Base-by-base conservation (phyloP, 2,888 invertebrate genomes). In the Eristalis pertinax region DNA sequence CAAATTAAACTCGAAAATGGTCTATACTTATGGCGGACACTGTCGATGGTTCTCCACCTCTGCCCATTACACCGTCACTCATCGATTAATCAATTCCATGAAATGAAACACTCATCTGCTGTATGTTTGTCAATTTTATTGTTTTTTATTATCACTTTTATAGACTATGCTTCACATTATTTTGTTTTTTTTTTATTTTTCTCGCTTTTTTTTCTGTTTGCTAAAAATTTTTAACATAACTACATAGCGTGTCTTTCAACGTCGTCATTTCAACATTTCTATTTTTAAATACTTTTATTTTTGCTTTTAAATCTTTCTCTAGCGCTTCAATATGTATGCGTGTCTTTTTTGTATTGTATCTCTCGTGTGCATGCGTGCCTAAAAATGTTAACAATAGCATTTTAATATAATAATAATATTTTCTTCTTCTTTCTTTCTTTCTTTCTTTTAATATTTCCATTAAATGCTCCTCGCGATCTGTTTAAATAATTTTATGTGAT, bases 141-240 rank as follows among this genome's bases (percentile, higher is more conserved):
- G 86, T 86, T 86, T 78, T 78, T 75, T 65, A 13, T 86, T 86
- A 86, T 86, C 86, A 86, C 86, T 83, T 86, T 82, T 78, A 78
- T 70, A 65, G 80, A 35, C 50, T 72, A 70, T 64, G 29, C 43
- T 67, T 80, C 62, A 69, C 75, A 64, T 63, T 75, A 22, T 72
- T 76, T 32, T 72, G 32, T 43, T 56, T 29, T 67, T 60, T 63
- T 64, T 64, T 68, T 62, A 1, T 10, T 41, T 62, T 43, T 5
- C 19, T 7, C n/a, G 19, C 63, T 62, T 78, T 56, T 41, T 69
- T 63, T 7, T 13, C 19, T 43, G 8, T 32, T 32, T 77, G 81
- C 78, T 79, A 86, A 86, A 86, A 86, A 86, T 78, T 56, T 83
- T 79, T 83, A 86, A 86, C 83, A 83, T 86, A 86, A 79, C 86